Evolutionary conservation across 2,797 vertebrate species (phyloP), one percentile per base, ranked within the genome.

Genomic region (Psittacula echo): DNA sequence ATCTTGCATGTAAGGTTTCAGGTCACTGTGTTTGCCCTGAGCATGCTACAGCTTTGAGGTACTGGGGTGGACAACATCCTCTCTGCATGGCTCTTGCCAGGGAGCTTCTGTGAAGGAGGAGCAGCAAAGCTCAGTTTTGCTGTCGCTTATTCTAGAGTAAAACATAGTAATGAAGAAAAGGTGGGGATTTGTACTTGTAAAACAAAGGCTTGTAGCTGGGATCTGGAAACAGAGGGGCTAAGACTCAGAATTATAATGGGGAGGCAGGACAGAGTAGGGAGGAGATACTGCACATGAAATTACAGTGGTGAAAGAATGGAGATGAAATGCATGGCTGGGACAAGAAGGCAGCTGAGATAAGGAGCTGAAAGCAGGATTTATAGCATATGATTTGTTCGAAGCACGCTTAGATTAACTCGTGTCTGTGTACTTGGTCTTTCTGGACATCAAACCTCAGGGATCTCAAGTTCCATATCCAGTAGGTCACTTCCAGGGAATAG

Each of bases 81-180:
- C 14, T 21, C 53, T 48, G 39, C 15, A 8, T 21, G 26, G 15
- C 39, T 76, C 14, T 60, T 67, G 24, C 22, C 19, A 10, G 45
- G 51, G 24, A 41, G 32, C 11, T 61, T 66, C 32, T 53, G 21
- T 48, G 24, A 81, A 64, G 9, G 6, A 4, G 9, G 18, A 1
- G 1, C 5, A 39, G 32, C 4, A 5, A 80, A 56, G 27, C 42
- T 61, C 0, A 2, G 17, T 48, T 84, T 65, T 3, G 1, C 12
- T 30, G 7, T 47, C 39, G 48, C 73, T 39, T 60, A n/a, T 2
- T 66, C 13, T 75, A 10, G 24, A 32, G 58, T 60, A 65, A 92
- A 78, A 54, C 42, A 27, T 17, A 44, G 34, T n/a, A 9, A n/a
- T 34, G 29, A 37, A 60, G 41, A 29, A 65, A 82, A 44, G 7